Evolutionary conservation across 2,797 vertebrate genomes (phyloP), one percentile per base, ranked within the genome.

Genomic region (Miopithecus talapoin): DNA sequence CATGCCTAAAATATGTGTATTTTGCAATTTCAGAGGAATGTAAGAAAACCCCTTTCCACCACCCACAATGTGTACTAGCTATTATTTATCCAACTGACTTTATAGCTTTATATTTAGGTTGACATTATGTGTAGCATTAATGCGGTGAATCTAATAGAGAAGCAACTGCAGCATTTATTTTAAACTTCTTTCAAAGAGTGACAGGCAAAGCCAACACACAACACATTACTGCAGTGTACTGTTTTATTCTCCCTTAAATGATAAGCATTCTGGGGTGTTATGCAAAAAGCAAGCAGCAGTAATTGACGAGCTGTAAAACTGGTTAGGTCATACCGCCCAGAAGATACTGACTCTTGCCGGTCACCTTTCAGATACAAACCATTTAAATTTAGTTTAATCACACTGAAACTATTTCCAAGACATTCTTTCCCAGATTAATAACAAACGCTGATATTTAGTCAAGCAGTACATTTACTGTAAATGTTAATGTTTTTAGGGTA

Each of bases 351-450:
- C 99, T 99, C 99, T 99, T 99, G 99, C 99, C 99, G 99, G 99
- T 99, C 99, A 99, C 99, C 99, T 99, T 99, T 98, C 98, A 99
- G 99, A 99, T 99, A 99, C 99, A 99, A 99, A 99, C 97, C 99
- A 98, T 98, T 99, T 98, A 98, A 98, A 98, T 99, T 99, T 97
- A 99, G 98, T 99, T 99, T 98, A 98, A 99, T 98, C 97, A 98
- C 93, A 98, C 88, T 97, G 98, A 98, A 98, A 96, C 98, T 97
- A 98, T 94, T 97, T 64, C 88, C 83, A 98, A 97, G 96, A 98
- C 97, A 98, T 94, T 96, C 95, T 97, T 98, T 97, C 96, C 94
- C 97, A 92, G 94, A 97, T 98, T 84, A 98, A 97, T 97, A 99
- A 98, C 95, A 84, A 98, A 97, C 96, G 95, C 94, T 75, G 93